A percentile compares a stretch with the other conserved stretches of the same genome.
Conservation (phyloP, 2,113 vertebrate genomes). For the Mungos mungo region DNA sequence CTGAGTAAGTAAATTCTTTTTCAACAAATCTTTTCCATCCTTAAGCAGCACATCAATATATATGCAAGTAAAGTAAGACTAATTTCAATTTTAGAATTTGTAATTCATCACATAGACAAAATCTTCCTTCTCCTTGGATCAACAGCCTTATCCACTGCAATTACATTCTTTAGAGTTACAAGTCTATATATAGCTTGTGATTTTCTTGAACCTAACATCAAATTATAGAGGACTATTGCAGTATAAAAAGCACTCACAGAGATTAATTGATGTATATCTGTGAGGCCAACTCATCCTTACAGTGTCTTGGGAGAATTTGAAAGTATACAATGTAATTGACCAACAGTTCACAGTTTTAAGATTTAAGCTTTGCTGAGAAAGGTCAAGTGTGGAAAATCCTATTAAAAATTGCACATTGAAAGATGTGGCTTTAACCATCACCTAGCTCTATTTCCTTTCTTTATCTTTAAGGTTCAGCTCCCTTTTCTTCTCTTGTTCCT, state of each 20-base stretch:
- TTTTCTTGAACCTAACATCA: background rate
- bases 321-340: background rate
- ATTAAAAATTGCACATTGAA: background rate
- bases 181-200: background rate
- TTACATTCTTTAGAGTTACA: background rate
- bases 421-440: background rate
- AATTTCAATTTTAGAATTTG: background rate
- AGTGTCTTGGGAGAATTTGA: background rate
- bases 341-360: background rate
- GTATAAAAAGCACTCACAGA: background rate
- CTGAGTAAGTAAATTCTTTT: background rate
- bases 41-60: background rate
- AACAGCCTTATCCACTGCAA: background rate
- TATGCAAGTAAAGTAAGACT: background rate
- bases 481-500: background rate
- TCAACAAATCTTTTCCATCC: background rate
- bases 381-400: background rate
- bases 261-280: background rate
- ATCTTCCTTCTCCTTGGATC: background rate
- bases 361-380: background rate
- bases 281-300: background rate
- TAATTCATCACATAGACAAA: background rate
- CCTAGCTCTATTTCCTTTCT: background rate
- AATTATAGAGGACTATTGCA: background rate
- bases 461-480: background rate